Evolutionary conservation across 2,113 vertebrate genomes (phyloP).

Genomic region (Cephalopholis sonnerati): DNA sequence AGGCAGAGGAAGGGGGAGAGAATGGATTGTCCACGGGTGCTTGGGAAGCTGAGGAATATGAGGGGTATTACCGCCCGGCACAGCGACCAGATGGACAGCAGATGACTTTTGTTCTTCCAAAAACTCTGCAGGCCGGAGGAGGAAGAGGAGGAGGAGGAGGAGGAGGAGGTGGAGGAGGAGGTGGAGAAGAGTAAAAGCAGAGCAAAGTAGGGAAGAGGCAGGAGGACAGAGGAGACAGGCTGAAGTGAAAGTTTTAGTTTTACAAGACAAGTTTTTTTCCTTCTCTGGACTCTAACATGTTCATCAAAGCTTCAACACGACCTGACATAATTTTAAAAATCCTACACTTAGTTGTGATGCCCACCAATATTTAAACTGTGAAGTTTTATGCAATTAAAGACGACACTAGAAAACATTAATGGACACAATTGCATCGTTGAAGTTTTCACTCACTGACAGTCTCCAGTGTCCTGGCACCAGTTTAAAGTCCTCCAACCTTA

Average conservation of each 20-base stretch:
- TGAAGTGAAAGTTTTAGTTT: constrained; percentile 42
- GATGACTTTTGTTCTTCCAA: constrained; percentile 75
- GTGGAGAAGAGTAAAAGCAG: constrained; percentile 4
- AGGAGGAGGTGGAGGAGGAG: constrained; percentile 1
- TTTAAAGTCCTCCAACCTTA: neutral
- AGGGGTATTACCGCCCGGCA: constrained; percentile 58
- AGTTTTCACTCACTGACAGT: neutral
- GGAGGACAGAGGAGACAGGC: neutral
- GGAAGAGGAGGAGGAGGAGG: constrained; percentile 7
- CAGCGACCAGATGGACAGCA: constrained; percentile 79
- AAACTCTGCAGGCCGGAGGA: constrained; percentile 36
- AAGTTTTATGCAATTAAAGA: neutral
- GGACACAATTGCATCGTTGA: neutral
- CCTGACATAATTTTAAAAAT: neutral
- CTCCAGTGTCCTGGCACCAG: neutral
- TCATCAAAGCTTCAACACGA: neutral
- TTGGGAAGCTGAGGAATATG: constrained; percentile 71
- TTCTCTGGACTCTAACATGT: constrained; percentile 1
- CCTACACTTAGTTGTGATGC: neutral
- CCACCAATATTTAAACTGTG: neutral
- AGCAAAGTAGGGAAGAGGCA: neutral
- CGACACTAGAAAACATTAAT: neutral
- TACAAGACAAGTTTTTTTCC: neutral
- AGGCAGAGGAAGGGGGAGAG: constrained; percentile 36
- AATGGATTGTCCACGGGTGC: constrained; percentile 78